These are phyloP conservation scores for Heterochromis multidens DNA, from an alignment of 2,113 vertebrate species.

Conservation along the genomic window DNA sequence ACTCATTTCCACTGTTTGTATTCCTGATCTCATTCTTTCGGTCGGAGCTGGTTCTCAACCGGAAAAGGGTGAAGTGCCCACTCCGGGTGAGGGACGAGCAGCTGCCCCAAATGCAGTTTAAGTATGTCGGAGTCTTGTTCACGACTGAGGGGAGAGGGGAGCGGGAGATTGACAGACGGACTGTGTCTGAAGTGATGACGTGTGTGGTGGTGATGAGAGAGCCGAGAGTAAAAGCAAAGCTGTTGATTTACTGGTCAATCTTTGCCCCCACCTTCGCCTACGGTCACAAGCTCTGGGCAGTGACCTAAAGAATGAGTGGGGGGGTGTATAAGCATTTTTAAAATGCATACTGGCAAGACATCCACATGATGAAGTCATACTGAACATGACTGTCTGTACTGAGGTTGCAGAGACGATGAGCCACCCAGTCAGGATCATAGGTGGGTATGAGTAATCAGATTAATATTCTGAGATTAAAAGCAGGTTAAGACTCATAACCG, in stretches of 20 bases:
- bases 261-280: too few species aligned
- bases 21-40: not conserved
- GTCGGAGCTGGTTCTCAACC: not conserved
- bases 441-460: not conserved
- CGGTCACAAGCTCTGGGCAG: too few species aligned
- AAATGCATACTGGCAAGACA: not conserved
- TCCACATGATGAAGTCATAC: not conserved
- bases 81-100: not conserved
- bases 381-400: not conserved
- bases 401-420: not conserved
- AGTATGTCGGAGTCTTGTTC: not conserved
- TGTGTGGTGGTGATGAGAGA: too few species aligned
- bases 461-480: not conserved
- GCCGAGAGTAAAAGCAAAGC: too few species aligned
- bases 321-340: not conserved
- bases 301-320: too few species aligned
- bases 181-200: too few species aligned
- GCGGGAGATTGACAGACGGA: too few species aligned
- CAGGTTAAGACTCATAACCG: not conserved
- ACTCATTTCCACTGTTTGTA: not conserved
- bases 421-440: not conserved
- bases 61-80: not conserved
- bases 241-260: too few species aligned
- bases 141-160: too few species aligned
- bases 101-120: not conserved